Evolutionary conservation across 2,113 vertebrate genomes (phyloP), one percentile per base, ranked within the genome.

Genomic region (Leiothrix lutea): DNA sequence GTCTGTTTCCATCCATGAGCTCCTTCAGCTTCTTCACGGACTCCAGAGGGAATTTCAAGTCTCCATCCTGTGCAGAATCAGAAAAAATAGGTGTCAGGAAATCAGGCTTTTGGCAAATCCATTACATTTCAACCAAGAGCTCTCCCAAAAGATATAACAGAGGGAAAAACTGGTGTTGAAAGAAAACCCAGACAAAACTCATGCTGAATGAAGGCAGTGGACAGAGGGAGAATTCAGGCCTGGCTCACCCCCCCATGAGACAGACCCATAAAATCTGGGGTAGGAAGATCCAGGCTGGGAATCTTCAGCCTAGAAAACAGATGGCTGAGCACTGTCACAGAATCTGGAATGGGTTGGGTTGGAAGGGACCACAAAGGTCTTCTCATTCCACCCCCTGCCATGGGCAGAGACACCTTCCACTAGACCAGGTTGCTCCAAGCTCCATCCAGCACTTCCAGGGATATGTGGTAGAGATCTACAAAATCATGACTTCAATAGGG

Each of bases 11-110:
- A 56, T 67, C 56, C 87, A 93, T 79, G 4, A 96, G 44, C 31
- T 90, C 92, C 88, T 96, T 96, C 9, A 97, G 87, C 78, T 96
- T 97, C 92, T 90, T 97, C 88, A 96, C 95, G 0, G 96, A 94
- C 50, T 96, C 92, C 14, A 97, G 70, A 17, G 96, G 48, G 74
- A 96, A 97, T 67, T 81, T 96, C 17, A 94, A 40, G 53, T 97
- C 88, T 60, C 95, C 96, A 82, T 96, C 96, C 96, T 97, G 22
- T 7, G 14, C n/a, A 79, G 60, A 83, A 82, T 1, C 33, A 75
- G 44, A 18, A 42, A 38, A 74, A 58, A 75, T 23, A 88, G 7
- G 22, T 1, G 1, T 60, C 25, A 51, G 48, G 17, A 51, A 42
- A 40, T 38, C 26, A 87, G 11, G 28, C 47, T 8, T 83, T 51